A percentile compares a stretch with the other conserved stretches of the same genome.
Conservation (phyloP, 2,797 vertebrate genomes). For the Typhlichthys subterraneus region DNA sequence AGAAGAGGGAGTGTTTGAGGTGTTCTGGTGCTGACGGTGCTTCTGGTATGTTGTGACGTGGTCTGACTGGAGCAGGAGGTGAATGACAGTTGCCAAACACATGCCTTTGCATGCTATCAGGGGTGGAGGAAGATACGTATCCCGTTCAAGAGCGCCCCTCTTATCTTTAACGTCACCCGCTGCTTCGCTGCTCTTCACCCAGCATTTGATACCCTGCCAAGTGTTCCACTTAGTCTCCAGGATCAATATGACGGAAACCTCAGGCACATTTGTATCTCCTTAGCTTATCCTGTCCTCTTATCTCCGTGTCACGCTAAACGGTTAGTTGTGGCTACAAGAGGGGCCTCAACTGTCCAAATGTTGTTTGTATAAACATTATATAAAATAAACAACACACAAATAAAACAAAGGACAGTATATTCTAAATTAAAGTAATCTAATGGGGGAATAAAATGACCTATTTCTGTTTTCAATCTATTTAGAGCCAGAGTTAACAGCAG, state of each 20-base stretch:
- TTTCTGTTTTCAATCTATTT: background rate
- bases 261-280: conserved; percentile 1
- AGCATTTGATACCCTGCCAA: conserved; percentile 44
- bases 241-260: conserved; percentile 56
- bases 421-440: no score
- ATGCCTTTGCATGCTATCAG: conserved; percentile 42
- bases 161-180: conserved; percentile 25
- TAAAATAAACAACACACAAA: background rate
- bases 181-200: conserved; percentile 14
- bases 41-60: conserved; percentile 32
- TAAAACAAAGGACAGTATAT: background rate
- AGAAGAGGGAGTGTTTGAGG: conserved; percentile 19
- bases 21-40: conserved; percentile 16
- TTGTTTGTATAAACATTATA: no score
- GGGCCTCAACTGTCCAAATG: background rate
- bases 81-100: conserved; percentile 24
- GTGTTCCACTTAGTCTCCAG: conserved; percentile 29
- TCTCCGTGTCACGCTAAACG: background rate
- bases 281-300: background rate
- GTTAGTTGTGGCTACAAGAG: background rate
- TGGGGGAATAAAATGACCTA: background rate
- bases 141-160: conserved; percentile 43
- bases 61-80: conserved; percentile 14
- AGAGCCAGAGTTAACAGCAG: background rate
- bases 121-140: conserved; percentile 43